Evolutionary conservation across 1,140 invertebrate genomes (phyloP), one percentile per base, ranked within the genome.

Genomic region (Metopolophium dirhodum): DNA sequence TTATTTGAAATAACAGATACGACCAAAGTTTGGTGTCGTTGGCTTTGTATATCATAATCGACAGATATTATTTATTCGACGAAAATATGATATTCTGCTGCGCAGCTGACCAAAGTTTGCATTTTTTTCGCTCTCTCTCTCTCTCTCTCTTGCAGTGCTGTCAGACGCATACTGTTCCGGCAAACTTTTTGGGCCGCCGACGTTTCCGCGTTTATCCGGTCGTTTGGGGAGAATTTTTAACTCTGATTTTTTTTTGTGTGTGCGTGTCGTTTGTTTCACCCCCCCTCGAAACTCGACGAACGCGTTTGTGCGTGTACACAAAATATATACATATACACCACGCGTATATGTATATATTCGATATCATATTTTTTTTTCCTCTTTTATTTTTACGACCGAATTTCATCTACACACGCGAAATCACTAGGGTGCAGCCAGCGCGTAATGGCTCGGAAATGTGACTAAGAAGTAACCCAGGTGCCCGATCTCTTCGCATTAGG

Each of bases 381-480:
- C 26, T 68, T 30, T 61, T 68, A 54, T 86, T 93, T 83, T 83
- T 93, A 93, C 91, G 77, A 85, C 35, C 77, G 30, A 61, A 90
- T 30, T 18, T n/a, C 54, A 30, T 89, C 51, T 26, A 57, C 26
- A 47, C 87, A 61, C 51, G 0, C 51, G 30, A 20, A 41, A 20
- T 11, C 47, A 26, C 82, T 7, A 93, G 91, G 91, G 91, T 93
- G 91, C n/a, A 37, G 61, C n/a, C 11, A 7, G 51, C 51, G 57
- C 61, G 91, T 92, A 83, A 92, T 92, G 91, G 91, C 82, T 57
- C 14, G 77, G 82, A 85, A 93, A 93, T 86, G 37, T 86, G 91
- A 93, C 91, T 93, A 93, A 93, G 91, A 93, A 93, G 91, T 93
- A 54, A 93, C 91, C 91, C 91, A 93, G 91, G 91, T 93, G 91